phyloP scores from a whole-genome alignment of 2,113 vertebrate species.

The Toxotes chatareus region DNA sequence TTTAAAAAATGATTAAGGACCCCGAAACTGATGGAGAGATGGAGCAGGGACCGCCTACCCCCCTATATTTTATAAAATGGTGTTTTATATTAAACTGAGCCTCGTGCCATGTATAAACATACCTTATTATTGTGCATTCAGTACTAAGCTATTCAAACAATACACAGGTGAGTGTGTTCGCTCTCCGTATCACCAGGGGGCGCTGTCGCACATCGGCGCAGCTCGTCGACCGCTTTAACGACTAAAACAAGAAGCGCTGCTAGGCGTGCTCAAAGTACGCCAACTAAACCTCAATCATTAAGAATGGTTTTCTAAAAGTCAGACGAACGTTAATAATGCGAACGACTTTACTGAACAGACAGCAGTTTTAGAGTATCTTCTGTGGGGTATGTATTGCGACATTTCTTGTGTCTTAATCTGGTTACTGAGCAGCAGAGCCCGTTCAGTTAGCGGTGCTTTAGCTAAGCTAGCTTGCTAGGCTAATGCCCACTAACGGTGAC shows the following conservation, averaged over 20 bases:
- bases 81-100: too few relatives aligned
- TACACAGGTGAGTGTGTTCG: neutral
- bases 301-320: constrained; percentile 66
- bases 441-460: constrained; percentile 30
- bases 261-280: constrained; percentile 82
- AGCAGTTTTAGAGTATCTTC: constrained; percentile 71
- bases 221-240: neutral
- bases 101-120: too few relatives aligned
- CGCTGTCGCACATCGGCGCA: neutral
- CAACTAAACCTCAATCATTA: constrained; percentile 52
- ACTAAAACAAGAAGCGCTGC: constrained; percentile 35
- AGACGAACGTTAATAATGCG: constrained; percentile 77
- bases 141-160: too few relatives aligned
- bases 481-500: constrained; percentile 64
- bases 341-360: constrained; percentile 51
- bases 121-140: too few relatives aligned
- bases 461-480: constrained; percentile 66
- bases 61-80: too few relatives aligned
- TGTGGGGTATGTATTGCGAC: constrained; percentile 70
- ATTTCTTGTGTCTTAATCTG: constrained; percentile 4
- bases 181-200: constrained; percentile 29
- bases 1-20: too few relatives aligned
- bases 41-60: too few relatives aligned
- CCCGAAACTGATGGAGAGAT: too few relatives aligned
- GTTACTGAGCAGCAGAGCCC: constrained; percentile 5